Conservation (phyloP, 2,113 vertebrate species). For the Microtus ochrogaster region DNA sequence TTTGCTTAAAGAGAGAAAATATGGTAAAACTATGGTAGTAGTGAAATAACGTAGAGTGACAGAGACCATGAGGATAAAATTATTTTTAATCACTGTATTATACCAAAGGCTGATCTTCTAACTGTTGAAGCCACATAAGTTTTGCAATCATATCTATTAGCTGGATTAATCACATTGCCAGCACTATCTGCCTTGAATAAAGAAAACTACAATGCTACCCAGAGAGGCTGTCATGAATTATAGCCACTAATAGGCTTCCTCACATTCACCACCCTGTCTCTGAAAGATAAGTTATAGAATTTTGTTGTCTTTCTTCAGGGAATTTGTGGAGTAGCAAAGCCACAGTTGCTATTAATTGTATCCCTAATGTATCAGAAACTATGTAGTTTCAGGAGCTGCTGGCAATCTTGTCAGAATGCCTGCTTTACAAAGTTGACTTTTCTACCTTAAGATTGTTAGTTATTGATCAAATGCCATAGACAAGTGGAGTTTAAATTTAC, state of each 20-base stretch:
- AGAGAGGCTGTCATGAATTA: not conserved
- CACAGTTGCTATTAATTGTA: conserved; percentile 46
- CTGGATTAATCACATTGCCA: not conserved
- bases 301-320: not conserved
- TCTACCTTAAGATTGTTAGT: conserved; percentile 6
- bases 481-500: not conserved
- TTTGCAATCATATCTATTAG: not conserved
- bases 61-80: not conserved
- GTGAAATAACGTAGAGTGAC: not conserved
- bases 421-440: conserved; percentile 64
- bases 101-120: not conserved
- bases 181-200: not conserved
- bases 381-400: conserved; percentile 38
- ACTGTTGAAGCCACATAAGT: not conserved
- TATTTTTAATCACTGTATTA: not conserved
- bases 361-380: conserved; percentile 44
- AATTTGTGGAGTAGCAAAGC: conserved; percentile 16
- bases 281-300: not conserved
- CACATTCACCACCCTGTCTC: not conserved
- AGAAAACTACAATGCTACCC: not conserved
- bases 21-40: not conserved
- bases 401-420: conserved; percentile 31
- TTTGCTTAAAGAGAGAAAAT: not conserved
- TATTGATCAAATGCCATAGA: conserved; percentile 58
- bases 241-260: not conserved